Percentiles rank a stretch among this genome's conserved stretches.
phyloP scores from a whole-genome alignment of 2,888 invertebrate species.

The Quadroppia sp. region DNA sequence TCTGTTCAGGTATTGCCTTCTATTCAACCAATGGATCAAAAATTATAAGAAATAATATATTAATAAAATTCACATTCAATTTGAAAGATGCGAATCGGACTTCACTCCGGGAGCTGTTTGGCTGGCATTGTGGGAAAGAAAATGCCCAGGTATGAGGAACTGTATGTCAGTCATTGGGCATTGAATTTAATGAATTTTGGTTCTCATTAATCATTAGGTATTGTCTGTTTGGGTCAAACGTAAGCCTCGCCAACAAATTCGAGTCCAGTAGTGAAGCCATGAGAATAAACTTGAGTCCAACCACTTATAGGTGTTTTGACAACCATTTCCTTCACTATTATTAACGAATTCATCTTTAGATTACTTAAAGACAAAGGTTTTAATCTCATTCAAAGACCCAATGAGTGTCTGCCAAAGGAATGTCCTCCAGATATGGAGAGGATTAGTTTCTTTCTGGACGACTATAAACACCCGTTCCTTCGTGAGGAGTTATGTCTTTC shows the following conservation, averaged over 20 bases:
- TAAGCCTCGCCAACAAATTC: conserved; percentile 91
- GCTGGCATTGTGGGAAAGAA: conserved; percentile 92
- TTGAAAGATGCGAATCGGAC: conserved; percentile 84
- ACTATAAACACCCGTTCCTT: conserved; percentile 68
- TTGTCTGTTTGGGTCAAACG: conserved; percentile 91
- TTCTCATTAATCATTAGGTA: conserved; percentile 59
- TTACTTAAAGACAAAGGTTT: conserved; percentile 74
- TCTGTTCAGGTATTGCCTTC: conserved; percentile 39
- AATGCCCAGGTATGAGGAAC: conserved; percentile 69
- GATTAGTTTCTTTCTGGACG: conserved; percentile 78
- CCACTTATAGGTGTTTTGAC: conserved; percentile 84
- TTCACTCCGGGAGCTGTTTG: conserved; percentile 86
- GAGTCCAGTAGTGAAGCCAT: conserved; percentile 88
- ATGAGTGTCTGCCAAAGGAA: conserved; percentile 74
- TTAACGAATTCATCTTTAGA: conserved; percentile 56
- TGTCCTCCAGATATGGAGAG: conserved; percentile 72
- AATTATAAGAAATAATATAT: too few relatives aligned
- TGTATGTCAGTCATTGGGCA: too few relatives aligned
- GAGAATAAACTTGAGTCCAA: conserved; percentile 86
- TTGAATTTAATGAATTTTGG: too few relatives aligned
- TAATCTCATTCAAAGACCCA: conserved; percentile 68
- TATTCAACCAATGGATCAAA: too few relatives aligned
- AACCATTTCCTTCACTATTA: too few relatives aligned
- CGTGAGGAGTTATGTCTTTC: conserved; percentile 61
- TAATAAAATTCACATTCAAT: neutral